Base-by-base conservation (phyloP, 2,113 vertebrate genomes). In the Podarcis cretensis region DNA sequence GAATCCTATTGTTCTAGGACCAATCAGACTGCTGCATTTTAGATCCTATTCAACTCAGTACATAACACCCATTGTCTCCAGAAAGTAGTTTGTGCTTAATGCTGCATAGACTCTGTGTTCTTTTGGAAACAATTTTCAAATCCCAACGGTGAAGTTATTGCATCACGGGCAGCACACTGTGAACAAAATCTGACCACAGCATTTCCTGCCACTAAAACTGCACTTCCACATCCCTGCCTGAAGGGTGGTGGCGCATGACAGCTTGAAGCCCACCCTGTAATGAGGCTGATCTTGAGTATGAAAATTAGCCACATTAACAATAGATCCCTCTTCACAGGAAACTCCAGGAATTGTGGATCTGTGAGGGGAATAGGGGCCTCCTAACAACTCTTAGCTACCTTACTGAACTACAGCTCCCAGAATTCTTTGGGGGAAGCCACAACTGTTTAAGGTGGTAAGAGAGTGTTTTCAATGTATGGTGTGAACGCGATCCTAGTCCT, bases 271-370 rank as follows among this genome's bases (percentile, higher is more conserved):
- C 83, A 32, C 27, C 16, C 80, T 43, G n/a, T 32, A 30, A 79
- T 32, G 79, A 3, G 71, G 71, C 37, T 68, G 9, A 65, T 68
- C 40, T 69, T 92, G 30, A 84, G 37, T 73, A 83, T 81, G 91
- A 91, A 63, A 63, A 63, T 54, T 54, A 54, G 48, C 48, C 48
- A 54, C 48, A 54, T 54, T 54, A 54, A 54, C 48, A 54, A 12
- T 54, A 2, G 48, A 54, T 54, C 48, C 48, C 48, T 54, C 48
- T 54, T 54, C 9, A 54, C 2, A 54, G 48, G 48, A 12, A 54
- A 10, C 48, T 12, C 48, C 48, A 54, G 9, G 48, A 54, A 54
- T 54, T 54, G 48, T 54, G 48, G 48, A 54, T 54, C 48, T 54
- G 48, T 54, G 48, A 2, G 48, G 48, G 10, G 48, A 54, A 54